A percentile compares a stretch with the other conserved stretches of the same genome.
These are phyloP conservation scores for Mohoua ochrocephala DNA, from an alignment of 2,113 vertebrate species.

Conservation along the genomic window DNA sequence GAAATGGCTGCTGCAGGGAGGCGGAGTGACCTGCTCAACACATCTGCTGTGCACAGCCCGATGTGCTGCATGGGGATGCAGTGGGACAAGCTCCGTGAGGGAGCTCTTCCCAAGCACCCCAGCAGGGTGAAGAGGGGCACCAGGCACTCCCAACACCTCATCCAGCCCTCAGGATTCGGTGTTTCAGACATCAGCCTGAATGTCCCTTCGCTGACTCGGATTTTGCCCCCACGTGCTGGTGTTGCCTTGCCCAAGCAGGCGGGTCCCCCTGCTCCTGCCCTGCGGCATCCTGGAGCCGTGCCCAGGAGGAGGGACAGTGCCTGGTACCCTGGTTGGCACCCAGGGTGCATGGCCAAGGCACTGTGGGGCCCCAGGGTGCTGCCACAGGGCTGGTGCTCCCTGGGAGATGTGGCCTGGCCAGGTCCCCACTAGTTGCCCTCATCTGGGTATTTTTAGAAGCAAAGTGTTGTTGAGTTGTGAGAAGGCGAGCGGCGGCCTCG, in stretches of 20 bases:
- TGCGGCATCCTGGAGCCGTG: rapidly evolving
- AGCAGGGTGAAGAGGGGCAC: rapidly evolving
- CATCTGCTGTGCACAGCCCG: not conserved
- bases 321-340: not conserved
- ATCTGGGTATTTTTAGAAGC: slow-evolving; percentile 13
- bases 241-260: not conserved
- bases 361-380: not conserved
- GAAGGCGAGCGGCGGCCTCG: rapidly evolving
- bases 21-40: rapidly evolving
- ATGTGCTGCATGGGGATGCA: not conserved
- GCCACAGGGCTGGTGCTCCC: not conserved
- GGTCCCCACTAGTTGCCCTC: not conserved
- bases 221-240: rapidly evolving
- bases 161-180: not conserved
- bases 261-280: not conserved
- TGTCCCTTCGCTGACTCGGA: rapidly evolving
- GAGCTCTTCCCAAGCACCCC: not conserved
- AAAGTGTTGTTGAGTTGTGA: not conserved
- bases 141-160: rapidly evolving
- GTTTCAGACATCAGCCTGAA: not conserved
- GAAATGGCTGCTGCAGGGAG: not conserved
- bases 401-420: rapidly evolving
- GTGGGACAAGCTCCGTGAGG: not conserved
- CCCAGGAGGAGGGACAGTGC: not conserved
- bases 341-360: not conserved